phyloP scores from a whole-genome alignment of 2,113 vertebrate species.

The Poecilia latipinna region DNA sequence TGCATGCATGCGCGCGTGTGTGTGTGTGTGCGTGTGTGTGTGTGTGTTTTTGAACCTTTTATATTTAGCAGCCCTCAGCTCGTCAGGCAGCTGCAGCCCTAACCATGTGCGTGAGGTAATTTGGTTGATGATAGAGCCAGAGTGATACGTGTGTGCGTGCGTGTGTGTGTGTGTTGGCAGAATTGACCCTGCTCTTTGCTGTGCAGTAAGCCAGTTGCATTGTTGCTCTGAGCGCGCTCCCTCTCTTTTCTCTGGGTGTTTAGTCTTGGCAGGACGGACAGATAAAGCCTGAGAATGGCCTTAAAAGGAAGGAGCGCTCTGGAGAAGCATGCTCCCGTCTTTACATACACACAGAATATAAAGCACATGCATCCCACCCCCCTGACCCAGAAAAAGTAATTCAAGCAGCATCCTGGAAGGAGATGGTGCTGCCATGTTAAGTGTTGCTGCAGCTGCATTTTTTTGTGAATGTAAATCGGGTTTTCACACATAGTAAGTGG shows the following conservation, averaged over 20 bases:
- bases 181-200: slow-evolving; percentile 47
- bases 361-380: slow-evolving; percentile 20
- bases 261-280: slow-evolving; percentile 67
- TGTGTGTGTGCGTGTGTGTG: background rate
- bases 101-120: slow-evolving; percentile 58
- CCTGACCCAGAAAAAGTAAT: background rate
- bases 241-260: slow-evolving; percentile 25
- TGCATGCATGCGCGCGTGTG: background rate
- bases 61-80: slow-evolving; percentile 64
- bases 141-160: slow-evolving; percentile 16
- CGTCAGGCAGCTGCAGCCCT: slow-evolving; percentile 53
- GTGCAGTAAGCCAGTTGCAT: slow-evolving; percentile 44
- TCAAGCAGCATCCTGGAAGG: background rate
- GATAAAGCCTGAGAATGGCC: slow-evolving; percentile 68
- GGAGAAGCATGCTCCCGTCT: slow-evolving; percentile 54
- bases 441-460: slow-evolving; percentile 1
- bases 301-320: slow-evolving; percentile 77
- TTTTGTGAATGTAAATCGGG: slow-evolving; percentile 22
- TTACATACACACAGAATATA: slow-evolving; percentile 32
- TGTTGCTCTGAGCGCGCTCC: slow-evolving; percentile 21
- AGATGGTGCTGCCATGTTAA: background rate
- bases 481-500: slow-evolving; percentile 26
- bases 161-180: slow-evolving; percentile 37
- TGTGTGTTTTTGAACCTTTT: slow-evolving; percentile 32
- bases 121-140: slow-evolving; percentile 54